Percentiles rank a stretch among this genome's conserved stretches.
phyloP scores from a whole-genome alignment of 2,888 invertebrate genomes.

The Trimorus sp. region DNA sequence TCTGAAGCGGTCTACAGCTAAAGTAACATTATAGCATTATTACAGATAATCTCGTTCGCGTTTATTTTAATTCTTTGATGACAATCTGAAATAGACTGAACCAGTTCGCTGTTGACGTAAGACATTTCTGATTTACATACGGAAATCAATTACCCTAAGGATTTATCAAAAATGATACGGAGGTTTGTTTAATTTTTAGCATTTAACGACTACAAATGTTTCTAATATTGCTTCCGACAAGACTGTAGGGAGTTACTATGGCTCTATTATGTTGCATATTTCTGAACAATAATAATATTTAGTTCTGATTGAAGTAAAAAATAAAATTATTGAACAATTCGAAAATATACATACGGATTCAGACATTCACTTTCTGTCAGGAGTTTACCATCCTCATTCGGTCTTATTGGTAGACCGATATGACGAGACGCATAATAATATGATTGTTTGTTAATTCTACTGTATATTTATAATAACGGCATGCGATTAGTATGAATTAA shows the following conservation, averaged over 20 bases:
- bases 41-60: constrained; percentile 73
- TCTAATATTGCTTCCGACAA: too few species aligned
- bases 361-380: too few species aligned
- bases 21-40: constrained; percentile 73
- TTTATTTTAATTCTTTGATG: constrained; percentile 68
- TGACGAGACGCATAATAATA: constrained; percentile 3
- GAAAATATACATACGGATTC: too few species aligned
- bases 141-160: constrained; percentile 32
- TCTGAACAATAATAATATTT: too few species aligned
- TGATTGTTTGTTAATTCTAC: constrained; percentile 29
- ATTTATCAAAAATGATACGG: neutral
- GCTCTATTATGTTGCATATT: too few species aligned
- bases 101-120: constrained; percentile 37
- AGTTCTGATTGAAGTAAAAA: too few species aligned
- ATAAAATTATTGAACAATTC: too few species aligned
- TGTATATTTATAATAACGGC: constrained; percentile 16
- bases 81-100: constrained; percentile 48
- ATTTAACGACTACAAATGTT: too few species aligned
- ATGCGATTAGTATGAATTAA: constrained; percentile 61
- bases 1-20: constrained; percentile 74
- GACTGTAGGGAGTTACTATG: too few species aligned
- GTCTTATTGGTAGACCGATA: too few species aligned
- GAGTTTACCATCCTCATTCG: too few species aligned
- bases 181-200: neutral
- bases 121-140: constrained; percentile 21